Evolutionary conservation across 2,113 vertebrate species (phyloP), one percentile per base, ranked within the genome.

Genomic region (Lophius piscatorius): DNA sequence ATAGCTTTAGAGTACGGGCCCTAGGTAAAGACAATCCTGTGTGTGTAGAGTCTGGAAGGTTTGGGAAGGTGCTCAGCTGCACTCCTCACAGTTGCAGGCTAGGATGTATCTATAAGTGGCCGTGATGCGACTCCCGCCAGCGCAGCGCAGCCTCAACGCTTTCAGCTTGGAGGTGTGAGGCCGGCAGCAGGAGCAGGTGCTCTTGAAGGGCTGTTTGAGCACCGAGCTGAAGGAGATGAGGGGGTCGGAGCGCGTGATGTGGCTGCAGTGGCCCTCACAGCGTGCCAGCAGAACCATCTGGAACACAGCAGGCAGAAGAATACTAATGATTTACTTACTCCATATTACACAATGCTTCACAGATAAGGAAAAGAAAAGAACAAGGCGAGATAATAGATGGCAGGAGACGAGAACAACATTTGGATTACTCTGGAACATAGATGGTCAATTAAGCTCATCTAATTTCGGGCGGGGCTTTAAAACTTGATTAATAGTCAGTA

Each of bases 91-190:
- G 88, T 93, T 93, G 90, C 97, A 98, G 54, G 96, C 96, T 1
- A 98, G 93, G 90, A 99, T 99, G 91, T 99, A 99, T 74, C 95
- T 91, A 86, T 98, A 98, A 16, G 97, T 98, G 78, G 96, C 96
- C 0, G 96, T 99, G 61, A 98, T 94, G 63, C 96, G 89, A 50
- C 93, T 94, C 21, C 96, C 96, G 1, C 95, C 95, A 0, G 93
- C 86, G 67, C 96, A 98, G 29, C 95, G 93, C 84, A 99, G 89
- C 29, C 95, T 64, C 81, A 99, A 90, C 0, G 97, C 97, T 87
- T 99, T 98, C 91, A 98, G 91, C 79, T 98, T 99, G 86, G 97
- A 99, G 50, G 94, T 98, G 91, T 97, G 95, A 1, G 97, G 97
- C 23, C 95, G 88, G 87, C 96, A 99, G 88, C 97, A 99, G 76